Evolutionary conservation across 1,140 invertebrate species (phyloP).

Genomic region (Rhynchophorus ferrugineus): DNA sequence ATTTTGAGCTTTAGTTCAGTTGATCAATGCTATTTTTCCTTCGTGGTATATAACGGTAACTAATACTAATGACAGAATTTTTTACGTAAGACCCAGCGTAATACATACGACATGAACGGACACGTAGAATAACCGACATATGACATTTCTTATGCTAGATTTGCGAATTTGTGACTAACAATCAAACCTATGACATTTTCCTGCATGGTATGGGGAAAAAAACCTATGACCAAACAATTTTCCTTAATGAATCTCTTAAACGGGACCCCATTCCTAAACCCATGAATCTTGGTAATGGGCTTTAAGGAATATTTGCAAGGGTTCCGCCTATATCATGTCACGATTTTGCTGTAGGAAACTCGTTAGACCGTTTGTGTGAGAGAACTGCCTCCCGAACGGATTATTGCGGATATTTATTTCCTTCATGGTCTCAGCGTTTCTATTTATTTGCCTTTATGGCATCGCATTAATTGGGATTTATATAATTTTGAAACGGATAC

Average conservation of each 20-base stretch:
- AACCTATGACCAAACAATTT: constrained; percentile 10
- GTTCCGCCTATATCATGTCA: constrained; percentile 26
- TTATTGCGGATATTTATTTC: constrained; percentile 8
- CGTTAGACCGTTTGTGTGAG: constrained; percentile 3
- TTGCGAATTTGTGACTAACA: too few species aligned
- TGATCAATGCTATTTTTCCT: too few species aligned
- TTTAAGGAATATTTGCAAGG: constrained; percentile 22
- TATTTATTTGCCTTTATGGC: not conserved
- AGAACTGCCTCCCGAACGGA: not conserved
- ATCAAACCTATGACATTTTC: too few species aligned
- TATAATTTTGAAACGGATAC: not conserved
- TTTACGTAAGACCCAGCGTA: too few species aligned
- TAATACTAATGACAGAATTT: too few species aligned
- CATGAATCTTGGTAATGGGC: constrained; percentile 11
- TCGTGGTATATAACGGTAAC: too few species aligned
- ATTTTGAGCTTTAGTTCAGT: too few species aligned
- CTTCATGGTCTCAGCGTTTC: not conserved
- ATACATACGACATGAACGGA: too few species aligned
- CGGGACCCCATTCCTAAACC: not conserved
- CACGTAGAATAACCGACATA: too few species aligned
- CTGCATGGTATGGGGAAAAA: too few species aligned
- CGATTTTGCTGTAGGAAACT: constrained; percentile 15
- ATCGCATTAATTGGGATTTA: not conserved
- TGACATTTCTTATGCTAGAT: too few species aligned
- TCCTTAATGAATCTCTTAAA: constrained; percentile 10